These are phyloP conservation scores for Chrosomus eos DNA, from an alignment of 2,797 vertebrate species.

Conservation along the genomic window DNA sequence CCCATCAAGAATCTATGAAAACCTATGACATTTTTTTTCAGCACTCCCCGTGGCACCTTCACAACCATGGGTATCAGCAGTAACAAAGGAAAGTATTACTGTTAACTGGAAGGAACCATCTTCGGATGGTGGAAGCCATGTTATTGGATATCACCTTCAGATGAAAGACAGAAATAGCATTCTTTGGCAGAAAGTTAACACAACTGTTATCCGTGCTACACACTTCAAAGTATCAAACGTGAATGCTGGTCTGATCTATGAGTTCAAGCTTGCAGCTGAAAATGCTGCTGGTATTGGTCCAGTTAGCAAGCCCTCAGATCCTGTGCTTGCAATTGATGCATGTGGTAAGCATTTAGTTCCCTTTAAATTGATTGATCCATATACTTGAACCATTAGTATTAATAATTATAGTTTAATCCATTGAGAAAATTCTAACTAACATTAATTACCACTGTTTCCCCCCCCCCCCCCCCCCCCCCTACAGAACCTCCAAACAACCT, in stretches of 20 bases:
- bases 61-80: slow-evolving; percentile 87
- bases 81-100: slow-evolving; percentile 90
- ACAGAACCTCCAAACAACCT: slow-evolving; percentile 91
- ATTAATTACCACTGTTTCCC: slow-evolving; percentile 17
- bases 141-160: slow-evolving; percentile 94
- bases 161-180: slow-evolving; percentile 99
- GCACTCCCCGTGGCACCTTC: slow-evolving; percentile 90
- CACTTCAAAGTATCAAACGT: slow-evolving; percentile 92
- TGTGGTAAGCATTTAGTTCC: slow-evolving; percentile 85
- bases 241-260: slow-evolving; percentile 93
- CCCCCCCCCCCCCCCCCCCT: slow-evolving; percentile 56
- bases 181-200: slow-evolving; percentile 94
- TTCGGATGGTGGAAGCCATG: slow-evolving; percentile 90
- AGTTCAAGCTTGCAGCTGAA: slow-evolving; percentile 96
- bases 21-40: slow-evolving; percentile 63
- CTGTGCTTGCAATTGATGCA: slow-evolving; percentile 95
- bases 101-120: slow-evolving; percentile 94
- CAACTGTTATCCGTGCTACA: slow-evolving; percentile 91
- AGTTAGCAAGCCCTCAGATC: slow-evolving; percentile 91
- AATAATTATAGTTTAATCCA: neutral
- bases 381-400: neutral
- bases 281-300: slow-evolving; percentile 93
- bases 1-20: slow-evolving; percentile 13
- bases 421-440: neutral
- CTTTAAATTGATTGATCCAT: neutral